phyloP scores from a whole-genome alignment of 2,797 vertebrate species.

The Scolopax bukidnonensis region DNA sequence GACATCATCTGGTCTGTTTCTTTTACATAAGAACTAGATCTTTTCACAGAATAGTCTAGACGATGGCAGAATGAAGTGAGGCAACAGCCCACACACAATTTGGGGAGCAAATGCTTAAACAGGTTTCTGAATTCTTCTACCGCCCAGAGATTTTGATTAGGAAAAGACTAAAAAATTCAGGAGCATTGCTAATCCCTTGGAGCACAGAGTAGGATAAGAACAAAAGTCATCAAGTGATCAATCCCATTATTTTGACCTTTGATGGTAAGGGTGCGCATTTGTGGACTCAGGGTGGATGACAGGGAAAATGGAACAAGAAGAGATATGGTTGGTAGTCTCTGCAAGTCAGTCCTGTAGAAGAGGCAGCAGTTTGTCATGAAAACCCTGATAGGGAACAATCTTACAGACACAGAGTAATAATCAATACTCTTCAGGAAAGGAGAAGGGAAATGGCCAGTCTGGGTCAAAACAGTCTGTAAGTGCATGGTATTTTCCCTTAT shows the following conservation, averaged over 20 bases:
- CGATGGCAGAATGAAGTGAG: slow-evolving; percentile 41
- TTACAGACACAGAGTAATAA: background rate
- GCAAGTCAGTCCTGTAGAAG: background rate
- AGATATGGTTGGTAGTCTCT: background rate
- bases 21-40: slow-evolving; percentile 58
- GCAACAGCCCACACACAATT: slow-evolving; percentile 48
- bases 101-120: slow-evolving; percentile 43
- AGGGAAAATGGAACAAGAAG: background rate
- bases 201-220: background rate
- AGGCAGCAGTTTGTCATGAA: background rate
- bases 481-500: background rate
- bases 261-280: background rate
- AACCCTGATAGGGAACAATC: background rate
- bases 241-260: background rate
- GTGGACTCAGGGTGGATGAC: background rate
- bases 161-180: background rate
- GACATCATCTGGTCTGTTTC: slow-evolving; percentile 1
- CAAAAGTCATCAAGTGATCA: background rate
- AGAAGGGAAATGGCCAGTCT: background rate
- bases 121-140: slow-evolving; percentile 33
- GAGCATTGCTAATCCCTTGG: background rate
- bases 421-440: background rate
- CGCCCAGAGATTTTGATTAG: background rate
- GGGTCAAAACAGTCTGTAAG: background rate
- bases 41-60: slow-evolving; percentile 64